Base-by-base conservation (phyloP, 2,797 vertebrate species). In the Crypturellus tataupa region DNA sequence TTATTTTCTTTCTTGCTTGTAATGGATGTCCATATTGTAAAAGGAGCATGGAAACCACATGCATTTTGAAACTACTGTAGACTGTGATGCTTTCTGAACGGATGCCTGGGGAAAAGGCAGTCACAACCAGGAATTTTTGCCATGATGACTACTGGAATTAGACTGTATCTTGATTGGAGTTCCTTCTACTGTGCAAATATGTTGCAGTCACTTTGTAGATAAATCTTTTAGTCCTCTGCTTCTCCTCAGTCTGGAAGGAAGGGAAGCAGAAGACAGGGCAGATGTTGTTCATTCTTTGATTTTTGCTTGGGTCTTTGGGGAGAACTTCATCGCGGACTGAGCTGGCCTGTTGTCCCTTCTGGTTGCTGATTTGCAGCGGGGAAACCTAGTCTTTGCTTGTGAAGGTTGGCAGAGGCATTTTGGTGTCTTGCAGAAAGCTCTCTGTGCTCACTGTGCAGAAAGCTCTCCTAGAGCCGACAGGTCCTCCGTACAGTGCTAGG, bases 381-480 rank as follows among this genome's bases (percentile, higher is more conserved):
- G 29, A 77, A 16, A 16, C 8, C 23, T 2, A 0, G 18, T 85
- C 39, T 46, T 29, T 19, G 15, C 49, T 63, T 23, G 24, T 5
- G 68, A 17, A 78, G 67, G 27, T 8, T 14, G 10, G 47, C 85
- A 1, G 0, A 47, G 39, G 53, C 4, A 12, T 24, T 35, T 10
- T 10, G 14, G 29, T 72, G 35, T 19, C 51, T 71, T 55, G 51
- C 46, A 47, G 19, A 1, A 11, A 11, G 46, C 4, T 5, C 62
- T 56, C 33, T 53, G 12, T 51, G 62, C 3, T n/a, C n/a, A n/a
- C n/a, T n/a, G n/a, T n/a, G n/a, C n/a, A n/a, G n/a, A n/a, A n/a
- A 13, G 23, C 33, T 0, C 0, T 40, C 0, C 0, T 59, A n/a
- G 31, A 23, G 37, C 7, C 1, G 0, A 25, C 35, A 51, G n/a